Base-by-base conservation (phyloP, 2,113 vertebrate species). In the Sorex fumeus region DNA sequence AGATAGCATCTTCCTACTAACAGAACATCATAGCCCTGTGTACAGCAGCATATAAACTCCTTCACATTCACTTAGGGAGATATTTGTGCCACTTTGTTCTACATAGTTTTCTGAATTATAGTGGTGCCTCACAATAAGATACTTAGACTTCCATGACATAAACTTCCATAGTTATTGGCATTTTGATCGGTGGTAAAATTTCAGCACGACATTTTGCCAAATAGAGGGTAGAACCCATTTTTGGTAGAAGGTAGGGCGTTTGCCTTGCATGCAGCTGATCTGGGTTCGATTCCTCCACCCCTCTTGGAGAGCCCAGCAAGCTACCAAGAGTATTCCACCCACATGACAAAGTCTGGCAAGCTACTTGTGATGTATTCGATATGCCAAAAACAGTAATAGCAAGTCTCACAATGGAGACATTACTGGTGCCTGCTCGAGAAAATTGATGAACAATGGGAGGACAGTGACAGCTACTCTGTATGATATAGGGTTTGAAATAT, bases 11-110 rank as follows among this genome's bases (percentile, higher is more conserved):
- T 0, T 45, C 1, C 23, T 75, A 53, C 82, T 84, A 80, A 72
- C 50, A 43, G 0, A 4, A 0, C 6, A 19, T 0, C 10, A 12
- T 69, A 10, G 25, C 25, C 40, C 62, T 4, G 3, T 12, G 9
- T 0, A 16, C n/a, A 47, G 11, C 53, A 34, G 21, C 34, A 4
- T 4, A 30, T 1, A 53, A 66, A 70, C 12, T 16, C 2, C 6
- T 62, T 28, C 43, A 64, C 10, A 36, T 40, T 78, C 25, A 23
- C 18, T 47, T 32, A 45, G 28, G 23, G 27, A 88, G 47, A 64
- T 0, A 50, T 4, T 0, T 75, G 1, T 47, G 47, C 40, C 16
- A 34, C 9, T n/a, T n/a, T 30, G 32, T 3, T 78, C 62, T 71
- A 36, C 66, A 50, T 4, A 60, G 40, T 16, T 81, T 47, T 84